phyloP scores from a whole-genome alignment of 2,113 vertebrate genomes.

The Heterotis niloticus region DNA sequence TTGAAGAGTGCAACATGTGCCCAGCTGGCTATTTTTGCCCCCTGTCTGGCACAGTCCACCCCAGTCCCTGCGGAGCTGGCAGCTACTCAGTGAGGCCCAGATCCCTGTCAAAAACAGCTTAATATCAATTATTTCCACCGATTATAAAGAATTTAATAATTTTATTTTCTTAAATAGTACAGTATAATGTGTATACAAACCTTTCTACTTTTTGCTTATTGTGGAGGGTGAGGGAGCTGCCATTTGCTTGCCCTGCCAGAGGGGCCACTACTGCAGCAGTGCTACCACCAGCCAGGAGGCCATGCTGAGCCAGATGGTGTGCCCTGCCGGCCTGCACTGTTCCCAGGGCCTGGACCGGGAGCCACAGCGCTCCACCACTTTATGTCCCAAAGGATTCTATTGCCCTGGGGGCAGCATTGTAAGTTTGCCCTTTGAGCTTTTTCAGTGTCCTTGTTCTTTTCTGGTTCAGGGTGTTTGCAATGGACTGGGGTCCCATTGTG shows the following conservation, averaged over 20 bases:
- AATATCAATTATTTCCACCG: not conserved
- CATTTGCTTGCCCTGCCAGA: conserved; percentile 69
- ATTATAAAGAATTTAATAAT: too few species aligned
- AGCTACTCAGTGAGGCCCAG: conserved; percentile 79
- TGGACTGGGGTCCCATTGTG: too few species aligned
- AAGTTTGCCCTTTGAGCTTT: conserved; percentile 46
- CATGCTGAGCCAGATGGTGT: conserved; percentile 76
- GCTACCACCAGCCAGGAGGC: conserved; percentile 72
- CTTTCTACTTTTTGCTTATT: not conserved
- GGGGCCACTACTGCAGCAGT: conserved; percentile 76
- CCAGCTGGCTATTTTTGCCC: conserved; percentile 79
- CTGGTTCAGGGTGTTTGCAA: too few species aligned
- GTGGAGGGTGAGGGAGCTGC: conserved; percentile 67
- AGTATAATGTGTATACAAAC: too few species aligned
- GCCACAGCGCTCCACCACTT: conserved; percentile 64
- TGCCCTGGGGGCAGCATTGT: conserved; percentile 72
- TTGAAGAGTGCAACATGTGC: conserved; percentile 70
- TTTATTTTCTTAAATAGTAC: too few species aligned
- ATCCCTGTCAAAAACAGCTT: not conserved
- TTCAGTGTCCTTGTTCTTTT: not conserved
- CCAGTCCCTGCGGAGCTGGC: conserved; percentile 69
- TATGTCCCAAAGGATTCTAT: conserved; percentile 79
- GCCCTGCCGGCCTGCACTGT: conserved; percentile 77
- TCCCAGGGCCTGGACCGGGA: conserved; percentile 67
- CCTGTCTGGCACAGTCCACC: conserved; percentile 66